Base-by-base conservation (phyloP, 2,113 vertebrate genomes). In the Athene noctua region DNA sequence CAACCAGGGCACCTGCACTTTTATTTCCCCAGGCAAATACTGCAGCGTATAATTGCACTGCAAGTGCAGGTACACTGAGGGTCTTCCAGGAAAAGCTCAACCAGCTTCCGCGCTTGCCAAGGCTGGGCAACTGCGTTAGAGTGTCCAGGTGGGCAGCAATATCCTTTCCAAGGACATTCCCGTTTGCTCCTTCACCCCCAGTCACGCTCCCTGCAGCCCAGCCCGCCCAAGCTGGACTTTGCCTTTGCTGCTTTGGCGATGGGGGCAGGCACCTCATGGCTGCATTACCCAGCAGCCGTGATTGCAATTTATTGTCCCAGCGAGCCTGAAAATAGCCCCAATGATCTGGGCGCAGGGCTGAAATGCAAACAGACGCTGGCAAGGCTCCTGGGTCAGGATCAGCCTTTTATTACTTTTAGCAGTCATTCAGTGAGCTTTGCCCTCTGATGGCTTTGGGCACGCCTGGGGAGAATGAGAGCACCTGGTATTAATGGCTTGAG, bases 131-230 rank as follows among this genome's bases (percentile, higher is more conserved):
- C 21, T 49, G 59, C 0, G 0, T 71, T 66, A 36, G 36, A 21
- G 38, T 7, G 30, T 18, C 57, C 58, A 77, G 44, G 63, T 51
- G 29, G 71, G 59, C 29, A 86, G n/a, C n/a, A 55, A 22, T 4
- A 51, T 16, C 80, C 72, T 80, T 70, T 8, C n/a, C 59, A 77
- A 27, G 44, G 88, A n/a, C 30, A 23, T 73, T 84, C 30, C 44
- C 4, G 1, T 26, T 42, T 42, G 12, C 26, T 87, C 4, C 0
- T 44, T 80, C 52, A 15, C 30, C 59, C 63, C 0, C 1, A 5
- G 30, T 9, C 2, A 1, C 6, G 2, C 2, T 44, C 13, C 29
- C 16, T 2, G 1, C 19, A 57, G 13, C 19, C 32, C 63, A 65
- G 30, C 5, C 1, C 0, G 34, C 10, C 47, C 0, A 1, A n/a